Base-by-base conservation (phyloP, 64 coral and sea anemone genomes). In the Catalaphyllia jardinei region DNA sequence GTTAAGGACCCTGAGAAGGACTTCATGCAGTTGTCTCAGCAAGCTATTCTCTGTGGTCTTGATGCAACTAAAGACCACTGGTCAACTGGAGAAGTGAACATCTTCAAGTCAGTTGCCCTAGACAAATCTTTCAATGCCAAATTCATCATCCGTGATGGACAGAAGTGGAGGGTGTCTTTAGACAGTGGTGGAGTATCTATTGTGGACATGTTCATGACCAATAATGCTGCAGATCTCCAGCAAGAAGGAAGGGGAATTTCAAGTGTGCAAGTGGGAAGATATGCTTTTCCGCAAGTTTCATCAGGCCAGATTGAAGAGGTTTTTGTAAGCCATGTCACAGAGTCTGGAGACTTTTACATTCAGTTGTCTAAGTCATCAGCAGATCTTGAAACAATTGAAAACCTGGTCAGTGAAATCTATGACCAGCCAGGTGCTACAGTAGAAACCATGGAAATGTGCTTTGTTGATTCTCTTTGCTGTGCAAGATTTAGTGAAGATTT, bases 401-500 rank as follows among this genome's bases (percentile, higher is more conserved):
- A 60, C 28, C 54, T 64, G n/a, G 86, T 92, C 55, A 77, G 50
- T 35, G 90, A 93, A 72, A 55, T 79, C 77, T 96, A 92, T 79
- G 86, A 82, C 6, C 82, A 76, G 20, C 46, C 92, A 31, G 51
- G 80, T 30, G 73, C 80, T 10, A 78, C 33, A 33, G 74, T 89
- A 9, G 82, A 73, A 3, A 25, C 49, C 46, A 63, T 96, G 71
- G 55, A 74, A 6, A 79, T 92, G 17, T 96, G 94, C 86, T 52
- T 92, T 52, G 90, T 96, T 80, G 94, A 91, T 17, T 79, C 87
- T 35, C 67, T 93, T 2, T 97, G 95, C 78, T 93, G 94, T 92
- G 94, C 91, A 1, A 80, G 92, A 60, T 95, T 84, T 82, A 73
- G 78, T 39, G 84, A 95, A 86, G 94, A 99, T 87, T 63, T 78